These are phyloP conservation scores for Rhagoletis zephyria DNA, from an alignment of 1,140 invertebrate genomes.

Conservation along the genomic window DNA sequence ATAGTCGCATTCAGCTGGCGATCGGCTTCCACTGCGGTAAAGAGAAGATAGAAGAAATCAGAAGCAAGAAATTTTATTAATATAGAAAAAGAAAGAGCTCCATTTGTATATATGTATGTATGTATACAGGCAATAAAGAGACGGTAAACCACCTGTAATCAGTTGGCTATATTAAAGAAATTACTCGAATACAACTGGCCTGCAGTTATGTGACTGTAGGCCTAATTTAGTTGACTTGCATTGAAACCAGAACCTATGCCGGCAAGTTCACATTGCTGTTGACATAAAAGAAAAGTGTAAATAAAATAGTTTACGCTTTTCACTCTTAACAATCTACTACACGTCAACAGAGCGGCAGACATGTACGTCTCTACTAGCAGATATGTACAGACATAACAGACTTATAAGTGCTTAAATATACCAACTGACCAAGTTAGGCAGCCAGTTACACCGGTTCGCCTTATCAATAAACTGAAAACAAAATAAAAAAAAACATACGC, in stretches of 20 bases:
- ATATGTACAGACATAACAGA: too few relatives aligned
- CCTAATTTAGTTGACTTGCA: neutral
- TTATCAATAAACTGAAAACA: neutral
- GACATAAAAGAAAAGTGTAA: slow-evolving; percentile 1
- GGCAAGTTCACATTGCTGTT: neutral
- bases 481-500: neutral
- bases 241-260: neutral
- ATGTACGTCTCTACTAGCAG: neutral
- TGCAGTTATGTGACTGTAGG: neutral
- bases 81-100: neutral
- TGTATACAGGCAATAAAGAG: too few relatives aligned
- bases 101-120: too few relatives aligned
- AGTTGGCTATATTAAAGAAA: neutral
- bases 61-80: neutral
- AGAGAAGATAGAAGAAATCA: neutral
- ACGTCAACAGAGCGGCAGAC: neutral
- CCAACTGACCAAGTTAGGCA: neutral
- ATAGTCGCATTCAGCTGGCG: slow-evolving; percentile 69
- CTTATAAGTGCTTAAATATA: neutral
- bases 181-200: too few relatives aligned
- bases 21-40: slow-evolving; percentile 68
- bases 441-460: neutral
- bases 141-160: neutral
- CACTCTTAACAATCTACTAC: neutral
- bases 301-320: neutral